phyloP scores from a whole-genome alignment of 2,113 vertebrate genomes.

The Sitta europaea region DNA sequence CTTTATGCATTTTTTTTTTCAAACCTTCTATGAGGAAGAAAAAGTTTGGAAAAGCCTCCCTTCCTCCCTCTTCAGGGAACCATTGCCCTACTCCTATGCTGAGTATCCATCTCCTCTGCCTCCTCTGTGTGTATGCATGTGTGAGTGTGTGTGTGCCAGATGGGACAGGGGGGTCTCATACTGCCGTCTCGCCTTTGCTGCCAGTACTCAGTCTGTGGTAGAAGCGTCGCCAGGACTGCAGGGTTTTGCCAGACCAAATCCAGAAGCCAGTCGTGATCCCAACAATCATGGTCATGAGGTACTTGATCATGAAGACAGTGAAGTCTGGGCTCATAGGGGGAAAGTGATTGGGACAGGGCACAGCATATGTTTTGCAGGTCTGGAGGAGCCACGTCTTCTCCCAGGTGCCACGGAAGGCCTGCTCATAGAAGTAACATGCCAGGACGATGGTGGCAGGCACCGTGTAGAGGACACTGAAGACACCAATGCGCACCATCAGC shows the following conservation, averaged over 20 bases:
- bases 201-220: constrained; percentile 86
- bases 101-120: neutral
- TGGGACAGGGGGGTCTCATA: constrained; percentile 70
- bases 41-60: neutral
- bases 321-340: constrained; percentile 86
- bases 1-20: neutral
- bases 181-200: constrained; percentile 95
- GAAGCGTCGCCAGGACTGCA: constrained; percentile 89
- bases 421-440: constrained; percentile 91
- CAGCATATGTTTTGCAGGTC: constrained; percentile 85
- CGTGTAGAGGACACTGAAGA: constrained; percentile 87
- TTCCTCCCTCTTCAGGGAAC: neutral
- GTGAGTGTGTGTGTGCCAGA: neutral
- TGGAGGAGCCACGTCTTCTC: constrained; percentile 88
- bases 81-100: neutral
- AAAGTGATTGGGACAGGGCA: constrained; percentile 81
- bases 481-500: constrained; percentile 90
- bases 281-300: constrained; percentile 93
- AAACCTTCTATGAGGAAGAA: neutral
- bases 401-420: constrained; percentile 87
- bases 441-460: constrained; percentile 86
- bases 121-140: neutral
- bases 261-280: constrained; percentile 92
- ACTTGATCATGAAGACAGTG: constrained; percentile 93
- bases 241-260: constrained; percentile 94